A percentile compares a stretch with the other conserved stretches of the same genome.
These are phyloP conservation scores for Egretta garzetta DNA, from an alignment of 2,113 vertebrate species.

Conservation along the genomic window DNA sequence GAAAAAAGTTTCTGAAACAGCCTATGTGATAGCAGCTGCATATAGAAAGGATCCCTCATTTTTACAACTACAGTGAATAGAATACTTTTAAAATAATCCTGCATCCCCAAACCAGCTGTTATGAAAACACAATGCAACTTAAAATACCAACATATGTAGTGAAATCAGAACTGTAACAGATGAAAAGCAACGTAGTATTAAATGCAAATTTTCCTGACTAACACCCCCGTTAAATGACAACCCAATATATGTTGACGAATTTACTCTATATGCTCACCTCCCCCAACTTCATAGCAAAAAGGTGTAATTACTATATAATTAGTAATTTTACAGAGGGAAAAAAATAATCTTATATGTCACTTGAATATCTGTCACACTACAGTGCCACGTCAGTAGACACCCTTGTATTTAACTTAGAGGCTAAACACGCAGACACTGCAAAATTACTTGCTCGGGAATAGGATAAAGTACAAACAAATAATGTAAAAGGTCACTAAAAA, in stretches of 20 bases:
- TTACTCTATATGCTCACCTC: neutral
- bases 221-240: neutral
- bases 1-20: neutral
- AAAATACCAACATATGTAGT: neutral
- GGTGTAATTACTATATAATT: neutral
- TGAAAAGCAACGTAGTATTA: neutral
- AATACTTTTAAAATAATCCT: neutral
- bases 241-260: neutral
- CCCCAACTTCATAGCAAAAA: slow-evolving; percentile 14
- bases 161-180: neutral
- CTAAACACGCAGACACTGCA: neutral
- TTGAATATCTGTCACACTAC: neutral
- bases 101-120: neutral
- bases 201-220: neutral
- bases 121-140: neutral
- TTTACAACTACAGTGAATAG: neutral
- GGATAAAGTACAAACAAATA: slow-evolving; percentile 42
- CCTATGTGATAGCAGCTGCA: neutral
- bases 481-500: slow-evolving; percentile 38
- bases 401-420: slow-evolving; percentile 32
- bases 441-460: neutral
- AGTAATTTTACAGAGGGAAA: neutral
- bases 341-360: neutral
- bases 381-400: neutral
- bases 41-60: neutral